A percentile compares a stretch with the other conserved stretches of the same genome.
phyloP scores from a whole-genome alignment of 2,797 vertebrate genomes.

The Ceryle rudis region DNA sequence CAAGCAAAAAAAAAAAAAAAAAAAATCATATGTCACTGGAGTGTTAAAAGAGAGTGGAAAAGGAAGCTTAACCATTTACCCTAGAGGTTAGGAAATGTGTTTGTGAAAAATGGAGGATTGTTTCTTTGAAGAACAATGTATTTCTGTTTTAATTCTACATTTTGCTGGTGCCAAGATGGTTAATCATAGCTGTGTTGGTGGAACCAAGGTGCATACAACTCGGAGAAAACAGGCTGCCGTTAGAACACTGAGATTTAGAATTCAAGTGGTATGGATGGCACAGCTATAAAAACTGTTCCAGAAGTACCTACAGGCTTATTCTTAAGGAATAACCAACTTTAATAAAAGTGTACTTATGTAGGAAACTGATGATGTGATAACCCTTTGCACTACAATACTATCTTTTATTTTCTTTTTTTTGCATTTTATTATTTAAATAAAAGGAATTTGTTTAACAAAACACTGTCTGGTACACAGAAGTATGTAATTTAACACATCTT shows the following conservation, averaged over 20 bases:
- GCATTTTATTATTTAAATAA: conserved; percentile 5
- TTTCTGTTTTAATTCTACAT: background rate
- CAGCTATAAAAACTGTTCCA: background rate
- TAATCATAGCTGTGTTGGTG: background rate
- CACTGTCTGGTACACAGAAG: background rate
- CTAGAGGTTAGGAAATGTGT: background rate
- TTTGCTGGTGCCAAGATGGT: background rate
- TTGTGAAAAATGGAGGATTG: background rate
- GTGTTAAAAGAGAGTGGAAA: background rate
- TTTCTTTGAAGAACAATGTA: background rate
- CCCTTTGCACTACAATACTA: background rate
- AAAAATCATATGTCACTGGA: background rate
- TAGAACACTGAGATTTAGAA: background rate
- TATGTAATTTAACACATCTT: background rate
- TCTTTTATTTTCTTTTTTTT: background rate
- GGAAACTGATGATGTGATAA: conserved; percentile 12
- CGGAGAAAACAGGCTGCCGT: background rate
- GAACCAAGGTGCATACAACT: background rate
- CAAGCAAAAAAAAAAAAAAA: background rate
- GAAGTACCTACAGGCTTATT: background rate
- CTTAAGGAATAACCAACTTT: background rate
- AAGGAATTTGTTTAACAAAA: background rate
- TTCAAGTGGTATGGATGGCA: background rate
- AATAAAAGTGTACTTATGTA: background rate
- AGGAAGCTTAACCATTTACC: background rate